A percentile compares a stretch with the other conserved stretches of the same genome.
Evolutionary conservation across 1,140 invertebrate species (phyloP).

Genomic region (Druon quercuslanigerum): DNA sequence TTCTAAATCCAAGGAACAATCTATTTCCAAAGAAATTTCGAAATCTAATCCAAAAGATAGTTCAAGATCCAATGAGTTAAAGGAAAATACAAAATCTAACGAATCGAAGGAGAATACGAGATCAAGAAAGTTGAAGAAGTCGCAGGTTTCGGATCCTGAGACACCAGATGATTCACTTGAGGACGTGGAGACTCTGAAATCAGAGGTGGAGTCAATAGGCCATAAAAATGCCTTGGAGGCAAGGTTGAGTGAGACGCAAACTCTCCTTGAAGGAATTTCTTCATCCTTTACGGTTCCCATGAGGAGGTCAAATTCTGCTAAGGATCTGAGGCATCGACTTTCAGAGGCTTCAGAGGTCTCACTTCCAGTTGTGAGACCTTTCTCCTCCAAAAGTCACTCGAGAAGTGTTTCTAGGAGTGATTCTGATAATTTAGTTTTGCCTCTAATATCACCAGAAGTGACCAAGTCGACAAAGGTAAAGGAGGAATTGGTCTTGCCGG

Average conservation of each 20-base stretch:
- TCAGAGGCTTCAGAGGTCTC: slow-evolving; percentile 48
- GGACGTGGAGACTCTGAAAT: slow-evolving; percentile 17
- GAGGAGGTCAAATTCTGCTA: slow-evolving; percentile 51
- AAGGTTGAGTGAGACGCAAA: slow-evolving; percentile 60
- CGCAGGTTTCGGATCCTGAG: background rate
- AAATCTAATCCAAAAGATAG: background rate
- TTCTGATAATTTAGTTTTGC: slow-evolving; percentile 59
- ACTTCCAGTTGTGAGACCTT: slow-evolving; percentile 60
- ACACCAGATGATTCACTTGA: slow-evolving; percentile 30
- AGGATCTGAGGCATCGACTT: slow-evolving; percentile 44
- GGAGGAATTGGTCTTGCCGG: slow-evolving; percentile 59
- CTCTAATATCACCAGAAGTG: slow-evolving; percentile 65
- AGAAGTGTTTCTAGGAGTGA: slow-evolving; percentile 44
- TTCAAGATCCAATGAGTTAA: background rate
- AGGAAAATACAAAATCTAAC: background rate
- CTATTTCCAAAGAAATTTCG: background rate
- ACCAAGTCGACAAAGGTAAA: slow-evolving; percentile 52
- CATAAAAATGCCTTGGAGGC: slow-evolving; percentile 50
- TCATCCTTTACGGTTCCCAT: slow-evolving; percentile 48
- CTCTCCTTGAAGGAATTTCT: slow-evolving; percentile 61
- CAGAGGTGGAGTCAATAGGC: slow-evolving; percentile 8
- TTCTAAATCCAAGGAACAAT: background rate
- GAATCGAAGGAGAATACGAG: slow-evolving; percentile 32
- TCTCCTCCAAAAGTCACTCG: slow-evolving; percentile 39
- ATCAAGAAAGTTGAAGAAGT: slow-evolving; percentile 31